Evolutionary conservation across 2,888 invertebrate genomes (phyloP).

Genomic region (Stenchaetothrips biformis): DNA sequence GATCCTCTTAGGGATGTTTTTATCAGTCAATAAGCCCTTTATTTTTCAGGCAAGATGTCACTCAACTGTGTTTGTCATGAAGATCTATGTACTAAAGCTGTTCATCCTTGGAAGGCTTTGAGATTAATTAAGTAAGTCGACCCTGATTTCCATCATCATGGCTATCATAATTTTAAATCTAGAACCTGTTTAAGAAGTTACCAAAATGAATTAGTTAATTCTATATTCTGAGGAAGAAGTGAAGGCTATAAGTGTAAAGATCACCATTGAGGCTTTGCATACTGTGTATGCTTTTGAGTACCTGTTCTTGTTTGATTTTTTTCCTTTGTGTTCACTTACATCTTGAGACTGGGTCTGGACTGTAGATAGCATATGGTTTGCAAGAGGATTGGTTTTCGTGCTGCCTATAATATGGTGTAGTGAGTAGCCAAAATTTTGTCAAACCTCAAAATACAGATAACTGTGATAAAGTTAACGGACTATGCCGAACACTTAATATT

Average conservation of each 20-base stretch:
- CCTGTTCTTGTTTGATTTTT: neutral
- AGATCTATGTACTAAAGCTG: neutral
- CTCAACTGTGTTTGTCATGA: neutral
- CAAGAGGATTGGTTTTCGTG: too few species aligned
- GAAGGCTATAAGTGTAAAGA: neutral
- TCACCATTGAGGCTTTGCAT: neutral
- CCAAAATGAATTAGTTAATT: neutral
- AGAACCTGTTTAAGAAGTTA: neutral
- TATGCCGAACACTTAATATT: too few species aligned
- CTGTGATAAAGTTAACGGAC: too few species aligned
- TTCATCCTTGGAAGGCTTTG: neutral
- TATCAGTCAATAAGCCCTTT: neutral
- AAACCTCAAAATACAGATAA: too few species aligned
- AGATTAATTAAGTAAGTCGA: neutral
- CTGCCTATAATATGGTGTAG: too few species aligned
- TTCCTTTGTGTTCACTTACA: neutral
- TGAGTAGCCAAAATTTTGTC: too few species aligned
- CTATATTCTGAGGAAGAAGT: neutral
- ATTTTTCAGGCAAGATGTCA: constrained; percentile 5
- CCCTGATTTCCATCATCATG: neutral
- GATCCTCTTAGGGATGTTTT: neutral
- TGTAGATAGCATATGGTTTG: too few species aligned
- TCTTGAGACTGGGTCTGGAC: too few species aligned
- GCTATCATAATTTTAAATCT: neutral
- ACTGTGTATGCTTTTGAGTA: neutral